Conservation (phyloP, 2,113 vertebrate genomes). For the Ondatra zibethicus region DNA sequence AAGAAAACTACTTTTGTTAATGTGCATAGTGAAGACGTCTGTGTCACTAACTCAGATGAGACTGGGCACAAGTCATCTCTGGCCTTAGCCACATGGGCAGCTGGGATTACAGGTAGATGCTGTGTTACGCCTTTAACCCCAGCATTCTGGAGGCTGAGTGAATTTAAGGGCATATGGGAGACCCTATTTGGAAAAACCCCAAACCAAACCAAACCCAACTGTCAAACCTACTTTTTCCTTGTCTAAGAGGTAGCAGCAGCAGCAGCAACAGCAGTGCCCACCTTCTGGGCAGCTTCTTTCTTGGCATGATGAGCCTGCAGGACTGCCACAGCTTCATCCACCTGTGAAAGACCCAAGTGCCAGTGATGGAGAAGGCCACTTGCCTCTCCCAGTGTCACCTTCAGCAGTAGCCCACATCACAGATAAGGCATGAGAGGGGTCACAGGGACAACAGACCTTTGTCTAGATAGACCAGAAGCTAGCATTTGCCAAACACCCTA, state of each 20-base stretch:
- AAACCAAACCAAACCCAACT: neutral
- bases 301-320: slow-evolving; percentile 99
- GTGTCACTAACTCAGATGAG: neutral
- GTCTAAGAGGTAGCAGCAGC: slow-evolving; percentile 95
- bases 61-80: neutral
- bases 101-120: neutral
- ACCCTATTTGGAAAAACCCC: neutral
- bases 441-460: neutral
- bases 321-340: slow-evolving; percentile 98
- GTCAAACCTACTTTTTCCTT: slow-evolving; percentile 82
- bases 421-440: neutral
- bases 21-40: no score
- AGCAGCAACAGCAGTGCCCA: slow-evolving; percentile 91
- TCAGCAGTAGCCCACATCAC: neutral
- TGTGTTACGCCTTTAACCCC: neutral
- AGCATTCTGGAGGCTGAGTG: neutral
- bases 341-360: slow-evolving; percentile 83
- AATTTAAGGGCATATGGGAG: neutral
- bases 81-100: neutral
- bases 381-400: neutral
- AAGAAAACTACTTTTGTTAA: neutral
- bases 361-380: neutral
- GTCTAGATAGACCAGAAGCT: neutral
- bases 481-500: neutral
- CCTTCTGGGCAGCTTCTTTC: slow-evolving; percentile 99